These are phyloP conservation scores for Dromius quadrimaculatus DNA, from an alignment of 2,888 invertebrate genomes.

Conservation along the genomic window DNA sequence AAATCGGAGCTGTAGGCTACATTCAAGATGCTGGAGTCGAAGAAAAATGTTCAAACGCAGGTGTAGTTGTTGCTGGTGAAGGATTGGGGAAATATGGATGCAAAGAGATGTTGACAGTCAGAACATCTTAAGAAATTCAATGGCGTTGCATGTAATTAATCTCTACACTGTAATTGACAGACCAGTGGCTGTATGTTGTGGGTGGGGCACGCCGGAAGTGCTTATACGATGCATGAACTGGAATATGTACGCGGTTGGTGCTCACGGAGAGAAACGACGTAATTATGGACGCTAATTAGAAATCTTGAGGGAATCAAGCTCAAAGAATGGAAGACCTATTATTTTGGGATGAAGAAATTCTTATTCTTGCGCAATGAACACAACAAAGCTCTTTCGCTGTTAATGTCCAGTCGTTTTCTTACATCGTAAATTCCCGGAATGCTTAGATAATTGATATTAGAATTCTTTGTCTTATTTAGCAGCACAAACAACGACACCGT, in stretches of 20 bases:
- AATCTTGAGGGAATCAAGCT: neutral
- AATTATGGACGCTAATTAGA: conserved; percentile 5
- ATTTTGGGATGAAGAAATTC: too few species aligned
- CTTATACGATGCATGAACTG: neutral
- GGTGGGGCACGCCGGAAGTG: conserved; percentile 13
- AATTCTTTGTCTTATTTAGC: conserved; percentile 29
- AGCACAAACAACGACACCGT: neutral
- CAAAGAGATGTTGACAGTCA: too few species aligned
- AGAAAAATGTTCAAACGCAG: neutral
- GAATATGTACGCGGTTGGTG: too few species aligned
- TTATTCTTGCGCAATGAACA: too few species aligned
- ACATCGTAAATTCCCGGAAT: neutral
- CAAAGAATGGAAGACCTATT: neutral
- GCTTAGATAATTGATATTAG: conserved; percentile 20
- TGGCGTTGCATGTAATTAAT: conserved; percentile 1
- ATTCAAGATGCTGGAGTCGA: conserved; percentile 1
- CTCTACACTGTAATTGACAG: conserved; percentile 5
- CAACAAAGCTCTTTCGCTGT: neutral
- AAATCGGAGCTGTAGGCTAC: neutral
- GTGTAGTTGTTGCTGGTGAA: neutral
- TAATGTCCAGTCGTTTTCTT: neutral
- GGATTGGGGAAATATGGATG: neutral
- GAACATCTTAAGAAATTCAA: too few species aligned
- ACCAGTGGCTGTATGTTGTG: neutral
- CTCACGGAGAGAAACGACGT: neutral